Conservation (phyloP, 2,888 invertebrate species). For the Cheilosia grossa region DNA sequence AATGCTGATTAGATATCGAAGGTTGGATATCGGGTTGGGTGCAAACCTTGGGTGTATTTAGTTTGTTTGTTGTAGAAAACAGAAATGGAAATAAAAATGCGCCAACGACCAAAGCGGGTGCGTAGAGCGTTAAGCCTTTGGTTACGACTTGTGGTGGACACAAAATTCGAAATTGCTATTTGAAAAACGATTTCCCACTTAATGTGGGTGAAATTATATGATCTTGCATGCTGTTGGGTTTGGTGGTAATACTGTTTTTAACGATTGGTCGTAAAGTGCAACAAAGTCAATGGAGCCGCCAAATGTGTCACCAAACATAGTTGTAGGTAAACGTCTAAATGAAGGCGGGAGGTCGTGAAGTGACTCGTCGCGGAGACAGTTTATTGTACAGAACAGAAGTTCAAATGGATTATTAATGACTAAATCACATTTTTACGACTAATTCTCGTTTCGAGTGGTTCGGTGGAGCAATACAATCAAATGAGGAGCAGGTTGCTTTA, state of each 20-base stretch:
- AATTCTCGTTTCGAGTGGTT: too few species aligned
- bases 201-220: too few species aligned
- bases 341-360: too few species aligned
- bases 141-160: background rate
- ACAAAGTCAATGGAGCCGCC: background rate
- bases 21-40: background rate
- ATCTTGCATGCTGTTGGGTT: background rate
- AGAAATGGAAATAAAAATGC: background rate
- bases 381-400: too few species aligned
- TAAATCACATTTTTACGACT: too few species aligned
- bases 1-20: conserved; percentile 55
- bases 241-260: background rate
- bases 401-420: too few species aligned
- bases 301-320: background rate
- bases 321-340: too few species aligned
- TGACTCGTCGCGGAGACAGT: too few species aligned
- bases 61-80: background rate
- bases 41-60: conserved; percentile 6
- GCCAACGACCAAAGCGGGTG: background rate
- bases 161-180: background rate
- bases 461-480: too few species aligned
- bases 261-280: background rate
- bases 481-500: too few species aligned
- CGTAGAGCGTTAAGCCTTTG: background rate
- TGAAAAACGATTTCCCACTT: background rate